Percentiles rank a stretch among this genome's conserved stretches.
Evolutionary conservation across 2,113 vertebrate species (phyloP).

Genomic region (Heterochromis multidens): DNA sequence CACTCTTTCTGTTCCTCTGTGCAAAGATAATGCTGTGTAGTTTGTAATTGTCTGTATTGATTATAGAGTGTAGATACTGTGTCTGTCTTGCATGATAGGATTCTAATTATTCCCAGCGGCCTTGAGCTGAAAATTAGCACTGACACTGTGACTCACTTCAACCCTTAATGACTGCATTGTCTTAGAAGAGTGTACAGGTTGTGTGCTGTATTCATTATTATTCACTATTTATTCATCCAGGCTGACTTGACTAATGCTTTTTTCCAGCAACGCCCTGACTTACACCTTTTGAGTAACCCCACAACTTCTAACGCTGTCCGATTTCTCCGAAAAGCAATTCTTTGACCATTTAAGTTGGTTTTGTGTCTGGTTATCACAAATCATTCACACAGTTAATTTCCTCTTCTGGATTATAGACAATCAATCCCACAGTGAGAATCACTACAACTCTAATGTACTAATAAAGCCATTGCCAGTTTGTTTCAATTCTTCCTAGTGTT

Average conservation of each 20-base stretch:
- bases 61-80: conserved; percentile 3
- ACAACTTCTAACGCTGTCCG: not conserved
- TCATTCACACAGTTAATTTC: not conserved
- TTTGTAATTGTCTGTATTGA: conserved; percentile 27
- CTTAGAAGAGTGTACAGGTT: not conserved
- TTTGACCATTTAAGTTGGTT: not conserved
- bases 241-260: not conserved
- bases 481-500: not conserved
- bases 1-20: not conserved
- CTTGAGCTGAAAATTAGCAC: conserved; percentile 27
- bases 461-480: not conserved
- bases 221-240: not conserved
- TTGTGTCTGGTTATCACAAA: not conserved
- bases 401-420: not conserved
- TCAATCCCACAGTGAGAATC: not conserved
- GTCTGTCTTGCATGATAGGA: conserved; percentile 5
- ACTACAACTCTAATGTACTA: not conserved
- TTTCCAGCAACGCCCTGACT: not conserved
- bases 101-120: conserved; percentile 17
- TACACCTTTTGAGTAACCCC: not conserved
- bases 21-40: not conserved
- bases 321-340: not conserved
- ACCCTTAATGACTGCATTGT: conserved; percentile 1
- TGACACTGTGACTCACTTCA: conserved; percentile 9
- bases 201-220: conserved; percentile 19